Evolutionary conservation across 1,140 invertebrate genomes (phyloP), one percentile per base, ranked within the genome.

Genomic region (Lerema accius): DNA sequence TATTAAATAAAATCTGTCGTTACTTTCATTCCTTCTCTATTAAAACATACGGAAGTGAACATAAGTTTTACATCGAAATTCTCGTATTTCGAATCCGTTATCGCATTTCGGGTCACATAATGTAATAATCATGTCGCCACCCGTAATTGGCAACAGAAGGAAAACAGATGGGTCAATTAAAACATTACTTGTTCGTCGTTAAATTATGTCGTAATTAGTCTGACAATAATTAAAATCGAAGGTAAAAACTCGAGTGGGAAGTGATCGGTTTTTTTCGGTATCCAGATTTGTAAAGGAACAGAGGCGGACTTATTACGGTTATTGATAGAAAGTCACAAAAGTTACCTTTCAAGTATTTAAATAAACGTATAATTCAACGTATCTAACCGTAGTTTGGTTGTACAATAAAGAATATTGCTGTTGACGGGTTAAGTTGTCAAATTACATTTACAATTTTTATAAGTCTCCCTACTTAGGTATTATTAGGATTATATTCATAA

Each of bases 131-230:
- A 78, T 66, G 67, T 76, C 69, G 65, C 50, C 51, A 69, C 11
- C 23, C 32, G 49, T 80, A 80, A 86, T 86, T 86, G 63, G 71
- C 67, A 72, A 78, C 76, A 79, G 73, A 80, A 71, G 53, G 75
- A 60, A 76, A 80, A 65, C 66, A 77, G 74, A 78, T 71, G 65
- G 69, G 71, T 78, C 83, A 84, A 89, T 89, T 87, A 89, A 87
- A 86, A 86, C 84, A 89, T 87, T 89, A 87, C 80, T 82, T 69
- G 61, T 67, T 64, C 65, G 67, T 71, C 76, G 73, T 76, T 76
- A 85, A 86, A 84, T 84, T 86, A 80, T 81, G 71, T 76, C 70
- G 80, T 85, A 86, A 89, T 89, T 89, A 86, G 65, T 66, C 55
- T 48, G 62, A 63, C 65, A 76, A 83, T 84, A 82, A 89, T 87